A percentile compares a stretch with the other conserved stretches of the same genome.
Evolutionary conservation across 2,888 invertebrate genomes (phyloP).

Genomic region (Smittia sp.): DNA sequence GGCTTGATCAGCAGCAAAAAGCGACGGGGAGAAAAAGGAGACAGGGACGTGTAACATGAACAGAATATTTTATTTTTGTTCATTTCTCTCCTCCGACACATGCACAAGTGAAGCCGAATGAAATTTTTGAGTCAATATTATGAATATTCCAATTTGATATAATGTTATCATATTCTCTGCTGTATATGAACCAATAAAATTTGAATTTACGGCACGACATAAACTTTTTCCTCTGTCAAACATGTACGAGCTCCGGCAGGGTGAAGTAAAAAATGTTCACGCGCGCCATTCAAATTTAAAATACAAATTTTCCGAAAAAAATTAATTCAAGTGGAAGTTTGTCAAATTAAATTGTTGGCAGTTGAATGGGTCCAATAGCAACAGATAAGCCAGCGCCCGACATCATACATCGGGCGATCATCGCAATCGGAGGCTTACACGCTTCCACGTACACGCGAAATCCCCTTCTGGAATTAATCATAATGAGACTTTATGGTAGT

Average conservation of each 20-base stretch:
- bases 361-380: background rate
- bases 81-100: background rate
- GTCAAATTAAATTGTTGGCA: background rate
- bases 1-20: background rate
- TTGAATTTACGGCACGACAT: slow-evolving; percentile 23
- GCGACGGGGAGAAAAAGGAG: background rate
- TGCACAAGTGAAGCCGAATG: background rate
- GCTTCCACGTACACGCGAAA: background rate
- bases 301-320: too few species aligned
- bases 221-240: slow-evolving; percentile 9
- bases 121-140: slow-evolving; percentile 22
- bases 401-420: too few species aligned
- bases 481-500: slow-evolving; percentile 29
- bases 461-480: slow-evolving; percentile 20
- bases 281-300: too few species aligned
- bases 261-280: background rate
- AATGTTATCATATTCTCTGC: slow-evolving; percentile 21
- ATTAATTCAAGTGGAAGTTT: background rate
- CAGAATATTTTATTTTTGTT: slow-evolving; percentile 25
- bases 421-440: background rate
- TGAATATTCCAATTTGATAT: slow-evolving; percentile 32
- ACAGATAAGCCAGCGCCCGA: too few species aligned
- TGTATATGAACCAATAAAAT: slow-evolving; percentile 17
- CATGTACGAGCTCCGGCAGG: slow-evolving; percentile 1
- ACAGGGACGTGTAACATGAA: slow-evolving; percentile 27